Evolutionary conservation across 1,140 invertebrate species (phyloP).

Genomic region (Nasonia vitripennis): DNA sequence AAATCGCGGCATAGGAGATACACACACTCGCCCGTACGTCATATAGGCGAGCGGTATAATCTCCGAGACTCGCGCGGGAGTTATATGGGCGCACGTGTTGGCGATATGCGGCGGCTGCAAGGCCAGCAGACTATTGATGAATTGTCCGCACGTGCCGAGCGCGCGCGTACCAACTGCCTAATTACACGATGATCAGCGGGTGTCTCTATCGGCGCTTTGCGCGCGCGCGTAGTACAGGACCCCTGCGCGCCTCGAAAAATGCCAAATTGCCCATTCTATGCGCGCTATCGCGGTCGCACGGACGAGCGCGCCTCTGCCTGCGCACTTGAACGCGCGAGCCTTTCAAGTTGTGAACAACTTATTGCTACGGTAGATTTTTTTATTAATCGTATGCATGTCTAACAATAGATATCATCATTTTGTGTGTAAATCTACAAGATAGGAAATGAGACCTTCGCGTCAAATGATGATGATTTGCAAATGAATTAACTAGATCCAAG

Average conservation of each 20-base stretch:
- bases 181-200: conserved; percentile 74
- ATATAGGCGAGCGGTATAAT: conserved; percentile 17
- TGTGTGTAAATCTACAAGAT: no score
- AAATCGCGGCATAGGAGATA: conserved; percentile 60
- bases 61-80: conserved; percentile 62
- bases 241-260: conserved; percentile 60
- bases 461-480: no score
- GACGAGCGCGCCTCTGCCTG: background rate
- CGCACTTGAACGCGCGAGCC: background rate
- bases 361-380: background rate
- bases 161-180: conserved; percentile 69
- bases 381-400: conserved; percentile 17
- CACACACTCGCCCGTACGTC: background rate
- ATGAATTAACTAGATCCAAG: no score
- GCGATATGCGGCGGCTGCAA: conserved; percentile 60
- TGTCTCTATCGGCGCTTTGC: conserved; percentile 63
- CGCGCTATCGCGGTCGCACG: conserved; percentile 66
- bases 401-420: no score
- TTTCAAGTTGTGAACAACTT: background rate
- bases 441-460: no score
- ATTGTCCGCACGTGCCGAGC: conserved; percentile 72
- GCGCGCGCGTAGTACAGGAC: conserved; percentile 3
- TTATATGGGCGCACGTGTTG: conserved; percentile 65
- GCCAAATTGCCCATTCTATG: conserved; percentile 68
- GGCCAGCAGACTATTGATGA: conserved; percentile 71